Base-by-base conservation (phyloP, 2,113 vertebrate genomes). In the Halichoeres trimaculatus region DNA sequence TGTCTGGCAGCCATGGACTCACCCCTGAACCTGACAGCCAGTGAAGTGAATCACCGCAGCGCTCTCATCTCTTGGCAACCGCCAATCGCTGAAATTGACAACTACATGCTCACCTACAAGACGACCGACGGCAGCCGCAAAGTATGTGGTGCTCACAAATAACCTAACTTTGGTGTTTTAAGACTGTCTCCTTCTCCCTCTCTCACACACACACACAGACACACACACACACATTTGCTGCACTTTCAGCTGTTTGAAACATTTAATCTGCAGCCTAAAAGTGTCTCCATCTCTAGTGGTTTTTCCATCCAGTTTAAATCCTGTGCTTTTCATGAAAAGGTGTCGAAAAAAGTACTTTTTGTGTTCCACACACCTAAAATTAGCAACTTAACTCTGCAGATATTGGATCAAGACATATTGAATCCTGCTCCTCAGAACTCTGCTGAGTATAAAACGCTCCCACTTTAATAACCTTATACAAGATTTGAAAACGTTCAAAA, bases 81-180 rank as follows among this genome's bases (percentile, higher is more conserved):
- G 2, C 97, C 98, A 0, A 5, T 95, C 48, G 94, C 96, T 10
- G 93, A 96, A 57, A 96, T 98, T 0, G 98, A 98, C 88, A 99
- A 99, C 88, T 99, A 99, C n/a, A 34, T 98, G 93, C 93, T 99
- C 87, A 97, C 95, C 35, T 98, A 98, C 89, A 97, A 95, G 90
- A 93, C 96, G 8, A 76, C 85, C 0, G 95, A 98, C 0, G 96
- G 97, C 69, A 97, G 93, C 89, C 93, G 95, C 2, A 99, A 99
- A 93, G 98, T 96, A 89, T 87, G 94, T 41, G 43, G 23, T 24
- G 5, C 41, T 26, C 30, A 52, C 30, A 34, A 13, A 24, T 1
- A 14, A 17, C 36, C 24, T 14, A 23, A n/a, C 24, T 24, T 8
- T 52, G 4, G 1, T 16, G 35, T 34, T 38, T 38, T 11, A 17